phyloP scores from a whole-genome alignment of 2,888 invertebrate species.

The Eupeodes luniger region DNA sequence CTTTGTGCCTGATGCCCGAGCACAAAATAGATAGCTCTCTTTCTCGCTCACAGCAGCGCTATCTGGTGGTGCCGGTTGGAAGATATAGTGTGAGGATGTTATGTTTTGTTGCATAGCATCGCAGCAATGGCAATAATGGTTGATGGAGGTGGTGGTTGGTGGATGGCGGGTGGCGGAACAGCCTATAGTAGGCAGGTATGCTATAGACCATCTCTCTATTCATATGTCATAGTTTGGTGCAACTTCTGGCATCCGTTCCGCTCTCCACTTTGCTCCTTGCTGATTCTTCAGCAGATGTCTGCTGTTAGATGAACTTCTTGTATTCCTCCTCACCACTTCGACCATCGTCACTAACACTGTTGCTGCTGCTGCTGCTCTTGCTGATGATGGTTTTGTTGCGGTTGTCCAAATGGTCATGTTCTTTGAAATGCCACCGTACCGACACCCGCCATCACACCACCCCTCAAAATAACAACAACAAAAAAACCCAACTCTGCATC shows the following conservation, averaged over 20 bases:
- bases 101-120: conserved; percentile 12
- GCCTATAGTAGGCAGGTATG: neutral
- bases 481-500: conserved; percentile 35
- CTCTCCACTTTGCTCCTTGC: neutral
- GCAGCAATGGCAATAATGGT: neutral
- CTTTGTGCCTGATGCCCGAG: conserved; percentile 29
- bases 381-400: conserved; percentile 56
- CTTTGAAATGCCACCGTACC: conserved; percentile 68
- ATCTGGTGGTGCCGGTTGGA: neutral
- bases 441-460: neutral
- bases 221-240: conserved; percentile 70
- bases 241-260: neutral
- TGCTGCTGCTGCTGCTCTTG: neutral
- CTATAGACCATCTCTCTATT: conserved; percentile 67
- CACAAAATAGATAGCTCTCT: conserved; percentile 24
- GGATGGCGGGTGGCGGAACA: neutral
- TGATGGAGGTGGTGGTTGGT: neutral
- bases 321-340: conserved; percentile 10
- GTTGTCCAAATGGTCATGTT: conserved; percentile 75
- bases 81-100: conserved; percentile 48
- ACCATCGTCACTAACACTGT: neutral
- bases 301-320: conserved; percentile 51
- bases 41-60: neutral
- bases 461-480: neutral
- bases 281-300: neutral